Percentiles rank a stretch among this genome's conserved stretches.
phyloP scores from a whole-genome alignment of 2,888 invertebrate genomes.

The Subacronicta megacephala region DNA sequence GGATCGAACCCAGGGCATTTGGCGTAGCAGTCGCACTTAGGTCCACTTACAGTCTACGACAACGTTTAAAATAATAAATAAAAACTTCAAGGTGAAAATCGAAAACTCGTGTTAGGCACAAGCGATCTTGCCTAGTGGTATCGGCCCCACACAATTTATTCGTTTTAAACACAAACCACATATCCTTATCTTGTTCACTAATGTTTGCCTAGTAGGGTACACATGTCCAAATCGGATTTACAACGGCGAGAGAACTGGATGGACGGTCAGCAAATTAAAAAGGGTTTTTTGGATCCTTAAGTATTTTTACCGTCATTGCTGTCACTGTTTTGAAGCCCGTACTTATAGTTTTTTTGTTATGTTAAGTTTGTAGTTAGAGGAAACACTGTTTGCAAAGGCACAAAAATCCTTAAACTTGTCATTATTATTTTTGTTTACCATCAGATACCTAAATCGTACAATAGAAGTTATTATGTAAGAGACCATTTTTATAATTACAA shows the following conservation, averaged over 20 bases:
- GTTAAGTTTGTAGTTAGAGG: too few species aligned
- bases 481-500: too few species aligned
- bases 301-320: too few species aligned
- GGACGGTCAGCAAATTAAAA: conserved; percentile 69
- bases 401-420: too few species aligned
- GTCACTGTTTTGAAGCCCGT: background rate
- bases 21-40: too few species aligned
- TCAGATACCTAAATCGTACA: too few species aligned
- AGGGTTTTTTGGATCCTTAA: background rate
- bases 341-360: too few species aligned
- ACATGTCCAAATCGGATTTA: conserved; percentile 88
- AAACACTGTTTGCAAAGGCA: too few species aligned
- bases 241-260: conserved; percentile 65
- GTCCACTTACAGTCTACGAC: too few species aligned
- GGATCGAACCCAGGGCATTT: too few species aligned
- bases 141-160: conserved; percentile 66
- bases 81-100: conserved; percentile 2
- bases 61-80: background rate
- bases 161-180: conserved; percentile 74
- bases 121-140: conserved; percentile 44
- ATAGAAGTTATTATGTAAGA: too few species aligned
- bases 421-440: too few species aligned
- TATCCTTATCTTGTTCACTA: conserved; percentile 81
- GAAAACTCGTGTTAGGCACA: conserved; percentile 16
- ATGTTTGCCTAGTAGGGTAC: conserved; percentile 83